Base-by-base conservation (phyloP, 30 jellyfish, hydroid and myxozoan species). In the Mastigias papua region DNA sequence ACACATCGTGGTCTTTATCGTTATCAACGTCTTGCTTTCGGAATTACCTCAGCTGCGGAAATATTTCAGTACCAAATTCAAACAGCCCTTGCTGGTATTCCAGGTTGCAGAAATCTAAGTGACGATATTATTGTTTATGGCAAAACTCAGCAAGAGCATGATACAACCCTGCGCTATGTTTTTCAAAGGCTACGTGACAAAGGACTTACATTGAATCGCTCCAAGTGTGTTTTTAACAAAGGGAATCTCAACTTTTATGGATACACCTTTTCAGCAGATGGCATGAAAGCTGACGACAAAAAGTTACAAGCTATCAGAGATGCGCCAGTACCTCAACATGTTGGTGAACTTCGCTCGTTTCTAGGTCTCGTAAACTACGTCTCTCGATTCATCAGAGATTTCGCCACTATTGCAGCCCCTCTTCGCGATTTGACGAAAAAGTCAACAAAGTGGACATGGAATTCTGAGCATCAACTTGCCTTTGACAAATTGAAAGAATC, bases 1-100 rank as follows among this genome's bases (percentile, higher is more conserved):
- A 86, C 95, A 1, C 95, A 79, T 29, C 34, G 51, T 29, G 96
- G 94, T 31, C 65, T 66, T 30, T 78, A 63, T 54, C 70, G 86
- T 17, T 88, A 88, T 28, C 54, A 42, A 42, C 54, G 54, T 4
- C 54, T 42, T 42, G 54, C 54, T 42, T 74, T 34, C 37, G 94
- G 94, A 11, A 58, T 58, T 0, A 51, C 91, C 15, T 48, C 93
- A 13, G 82, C 92, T 1, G 54, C 88, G 20, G 83, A 76, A 33
- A 28, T 70, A 29, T 85, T 26, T 25, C 94, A 85, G 78, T 17
- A 48, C 31, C 46, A 31, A 15, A 21, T 74, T 29, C 90, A 85
- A 68, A 26, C 31, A 26, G 51, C 1, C 20, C 64, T 85, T 21
- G 50, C 49, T 8, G 70, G 80, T n/a, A 9, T 42, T 22, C 35